phyloP scores from a whole-genome alignment of 2,888 invertebrate genomes.

The Actias luna region DNA sequence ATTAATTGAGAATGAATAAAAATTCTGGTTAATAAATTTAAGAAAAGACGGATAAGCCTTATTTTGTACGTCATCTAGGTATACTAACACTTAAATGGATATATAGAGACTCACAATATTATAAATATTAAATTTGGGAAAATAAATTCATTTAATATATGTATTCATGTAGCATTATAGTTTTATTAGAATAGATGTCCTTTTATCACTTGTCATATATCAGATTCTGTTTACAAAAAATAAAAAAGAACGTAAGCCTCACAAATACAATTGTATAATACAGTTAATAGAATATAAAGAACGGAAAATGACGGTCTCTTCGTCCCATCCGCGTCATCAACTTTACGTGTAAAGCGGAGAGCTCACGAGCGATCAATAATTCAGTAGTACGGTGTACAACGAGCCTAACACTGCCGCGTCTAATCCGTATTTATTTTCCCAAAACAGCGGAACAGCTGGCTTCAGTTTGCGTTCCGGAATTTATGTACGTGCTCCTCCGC shows the following conservation, averaged over 20 bases:
- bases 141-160: too few species aligned
- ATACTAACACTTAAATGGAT: too few species aligned
- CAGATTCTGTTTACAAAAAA: background rate
- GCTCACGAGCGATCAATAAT: constrained; percentile 59
- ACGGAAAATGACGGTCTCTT: constrained; percentile 5
- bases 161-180: too few species aligned
- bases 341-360: constrained; percentile 28
- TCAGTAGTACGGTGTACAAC: constrained; percentile 56
- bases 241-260: background rate
- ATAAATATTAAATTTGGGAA: too few species aligned
- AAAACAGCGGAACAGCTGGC: constrained; percentile 76
- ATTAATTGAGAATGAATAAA: too few species aligned
- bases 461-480: constrained; percentile 69
- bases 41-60: too few species aligned
- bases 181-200: background rate
- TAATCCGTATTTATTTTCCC: constrained; percentile 77
- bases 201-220: background rate
- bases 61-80: too few species aligned
- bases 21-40: too few species aligned
- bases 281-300: constrained; percentile 4
- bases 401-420: constrained; percentile 54
- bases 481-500: constrained; percentile 64
- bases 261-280: background rate
- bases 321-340: constrained; percentile 15
- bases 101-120: too few species aligned